Conservation (phyloP, 2,797 vertebrate genomes). For the Sorex maritimensis region DNA sequence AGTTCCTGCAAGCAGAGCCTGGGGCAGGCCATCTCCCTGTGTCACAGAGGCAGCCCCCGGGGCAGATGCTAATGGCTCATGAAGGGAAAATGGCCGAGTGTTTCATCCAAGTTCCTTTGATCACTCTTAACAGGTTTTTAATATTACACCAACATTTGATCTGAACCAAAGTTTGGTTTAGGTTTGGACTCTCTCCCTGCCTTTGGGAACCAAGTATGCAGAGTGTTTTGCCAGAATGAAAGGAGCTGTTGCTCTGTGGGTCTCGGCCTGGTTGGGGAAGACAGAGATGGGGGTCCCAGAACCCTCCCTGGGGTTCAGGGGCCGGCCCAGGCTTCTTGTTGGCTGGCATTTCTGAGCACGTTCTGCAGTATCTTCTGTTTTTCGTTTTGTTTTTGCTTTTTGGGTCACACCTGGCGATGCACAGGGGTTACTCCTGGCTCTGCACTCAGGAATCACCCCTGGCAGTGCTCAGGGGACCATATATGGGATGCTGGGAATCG, state of each 20-base stretch:
- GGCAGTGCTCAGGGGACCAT: no score
- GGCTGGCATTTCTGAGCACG: constrained; percentile 23
- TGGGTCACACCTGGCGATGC: no score
- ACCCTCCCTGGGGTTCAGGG: neutral
- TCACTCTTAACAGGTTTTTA: constrained; percentile 72
- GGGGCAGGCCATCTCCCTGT: constrained; percentile 58
- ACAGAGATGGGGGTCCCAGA: neutral
- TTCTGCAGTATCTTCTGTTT: constrained; percentile 34
- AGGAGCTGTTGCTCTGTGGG: neutral
- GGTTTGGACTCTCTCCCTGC: constrained; percentile 4
- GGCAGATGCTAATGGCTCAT: neutral
- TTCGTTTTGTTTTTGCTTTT: no score
- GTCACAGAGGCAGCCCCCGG: constrained; percentile 61
- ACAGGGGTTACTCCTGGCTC: no score
- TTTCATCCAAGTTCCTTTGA: constrained; percentile 69
- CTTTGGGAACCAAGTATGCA: neutral
- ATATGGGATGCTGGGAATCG: no score
- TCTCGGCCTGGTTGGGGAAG: neutral
- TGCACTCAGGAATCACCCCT: no score
- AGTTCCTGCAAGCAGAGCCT: constrained; percentile 4
- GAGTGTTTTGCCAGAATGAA: neutral
- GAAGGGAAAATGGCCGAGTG: neutral
- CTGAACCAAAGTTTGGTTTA: constrained; percentile 67
- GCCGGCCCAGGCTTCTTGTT: neutral
- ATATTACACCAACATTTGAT: constrained; percentile 74